Evolutionary conservation across 2,888 invertebrate species (phyloP).

Genomic region (Rhaphigaster nebulosa): DNA sequence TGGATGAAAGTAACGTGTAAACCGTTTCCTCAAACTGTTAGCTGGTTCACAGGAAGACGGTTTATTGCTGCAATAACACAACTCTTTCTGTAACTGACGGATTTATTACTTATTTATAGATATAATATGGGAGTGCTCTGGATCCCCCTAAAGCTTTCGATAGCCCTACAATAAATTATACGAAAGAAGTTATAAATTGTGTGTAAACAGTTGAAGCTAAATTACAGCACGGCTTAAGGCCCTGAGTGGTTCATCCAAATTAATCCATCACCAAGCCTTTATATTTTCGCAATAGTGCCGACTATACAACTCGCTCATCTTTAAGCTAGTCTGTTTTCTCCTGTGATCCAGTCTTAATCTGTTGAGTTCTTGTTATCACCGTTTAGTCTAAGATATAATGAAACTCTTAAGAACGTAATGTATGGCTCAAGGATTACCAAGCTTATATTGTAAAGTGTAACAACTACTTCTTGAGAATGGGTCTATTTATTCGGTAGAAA

Average conservation of each 20-base stretch:
- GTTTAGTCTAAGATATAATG: neutral
- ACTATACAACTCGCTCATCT: slow-evolving; percentile 1
- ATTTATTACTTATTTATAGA: slow-evolving; percentile 53
- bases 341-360: neutral
- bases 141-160: slow-evolving; percentile 11
- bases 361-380: neutral
- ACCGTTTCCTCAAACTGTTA: neutral
- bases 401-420: neutral
- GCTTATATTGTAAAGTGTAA: neutral
- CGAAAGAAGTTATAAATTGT: slow-evolving; percentile 13
- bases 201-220: slow-evolving; percentile 30
- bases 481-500: neutral
- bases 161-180: slow-evolving; percentile 47
- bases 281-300: slow-evolving; percentile 14
- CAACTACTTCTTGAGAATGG: neutral
- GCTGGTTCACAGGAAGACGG: slow-evolving; percentile 10
- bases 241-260: slow-evolving; percentile 20
- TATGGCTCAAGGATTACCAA: neutral
- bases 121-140: slow-evolving; percentile 52
- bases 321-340: neutral
- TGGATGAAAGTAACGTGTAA: neutral
- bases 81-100: slow-evolving; percentile 17
- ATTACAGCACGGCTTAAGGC: slow-evolving; percentile 6
- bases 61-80: slow-evolving; percentile 23
- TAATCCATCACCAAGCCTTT: neutral